Percentiles rank a stretch among this genome's conserved stretches.
Conservation (phyloP, 37 sponge, comb jelly and placozoan species). For the Hormiphora californensis region DNA sequence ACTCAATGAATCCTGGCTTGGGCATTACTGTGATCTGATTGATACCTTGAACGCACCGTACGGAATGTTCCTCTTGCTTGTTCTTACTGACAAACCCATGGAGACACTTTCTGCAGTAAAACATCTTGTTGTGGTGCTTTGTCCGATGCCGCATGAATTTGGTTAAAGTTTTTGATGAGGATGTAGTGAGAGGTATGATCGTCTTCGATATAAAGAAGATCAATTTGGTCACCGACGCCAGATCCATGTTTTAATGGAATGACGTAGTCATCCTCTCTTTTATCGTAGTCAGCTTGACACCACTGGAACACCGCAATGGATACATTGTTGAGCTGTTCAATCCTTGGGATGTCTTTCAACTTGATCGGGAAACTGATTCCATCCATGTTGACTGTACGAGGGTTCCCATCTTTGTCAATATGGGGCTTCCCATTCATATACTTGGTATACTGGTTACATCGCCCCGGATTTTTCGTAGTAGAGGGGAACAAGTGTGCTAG, state of each 20-base stretch:
- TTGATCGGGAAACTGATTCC: conserved; percentile 5
- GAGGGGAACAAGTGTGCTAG: neutral
- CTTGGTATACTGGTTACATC: neutral
- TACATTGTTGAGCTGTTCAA: neutral
- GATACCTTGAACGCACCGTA: neutral
- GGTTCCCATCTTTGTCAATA: too few species aligned
- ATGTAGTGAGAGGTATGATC: neutral
- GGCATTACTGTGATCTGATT: conserved; percentile 35
- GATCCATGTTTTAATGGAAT: conserved; percentile 40
- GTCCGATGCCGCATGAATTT: conserved; percentile 27
- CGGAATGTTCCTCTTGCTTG: neutral
- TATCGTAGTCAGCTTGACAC: too few species aligned
- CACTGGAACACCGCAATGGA: conserved; percentile 22
- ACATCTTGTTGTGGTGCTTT: conserved; percentile 6
- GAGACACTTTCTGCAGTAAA: neutral
- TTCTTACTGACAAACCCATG: conserved; percentile 1
- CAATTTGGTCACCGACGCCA: conserved; percentile 12
- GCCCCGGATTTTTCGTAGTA: neutral
- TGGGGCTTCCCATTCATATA: neutral
- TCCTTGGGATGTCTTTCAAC: neutral
- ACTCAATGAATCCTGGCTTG: conserved; percentile 38
- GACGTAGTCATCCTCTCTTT: neutral
- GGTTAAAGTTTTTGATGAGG: conserved; percentile 7
- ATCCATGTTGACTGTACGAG: neutral
- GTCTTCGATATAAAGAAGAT: conserved; percentile 15